phyloP scores from a whole-genome alignment of 2,888 invertebrate genomes.

The Tenthredo mesomela region DNA sequence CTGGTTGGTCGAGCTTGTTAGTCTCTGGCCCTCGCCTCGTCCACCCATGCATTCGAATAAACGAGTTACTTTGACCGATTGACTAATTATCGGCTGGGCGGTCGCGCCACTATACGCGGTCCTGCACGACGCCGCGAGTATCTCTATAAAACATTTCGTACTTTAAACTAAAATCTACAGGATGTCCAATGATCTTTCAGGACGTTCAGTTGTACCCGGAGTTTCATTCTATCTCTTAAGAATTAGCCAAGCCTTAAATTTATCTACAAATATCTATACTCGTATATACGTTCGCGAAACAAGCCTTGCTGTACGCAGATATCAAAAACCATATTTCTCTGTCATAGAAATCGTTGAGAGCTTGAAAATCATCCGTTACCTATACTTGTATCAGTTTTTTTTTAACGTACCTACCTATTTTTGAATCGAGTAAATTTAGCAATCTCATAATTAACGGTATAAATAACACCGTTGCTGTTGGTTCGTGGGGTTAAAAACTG shows the following conservation, averaged over 20 bases:
- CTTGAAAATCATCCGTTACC: not conserved
- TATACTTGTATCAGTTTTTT: slow-evolving; percentile 35
- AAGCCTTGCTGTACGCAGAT: not conserved
- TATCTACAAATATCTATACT: not conserved
- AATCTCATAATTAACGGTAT: not conserved
- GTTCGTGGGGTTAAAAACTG: slow-evolving; percentile 27
- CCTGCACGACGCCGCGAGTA: slow-evolving; percentile 56
- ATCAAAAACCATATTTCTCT: slow-evolving; percentile 18
- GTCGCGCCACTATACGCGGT: slow-evolving; percentile 56
- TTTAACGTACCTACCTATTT: slow-evolving; percentile 42
- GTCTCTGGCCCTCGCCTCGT: slow-evolving; percentile 52
- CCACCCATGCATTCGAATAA: slow-evolving; percentile 55
- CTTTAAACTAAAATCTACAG: slow-evolving; percentile 55
- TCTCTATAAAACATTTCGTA: slow-evolving; percentile 60
- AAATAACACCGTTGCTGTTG: not conserved
- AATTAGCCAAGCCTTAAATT: not conserved
- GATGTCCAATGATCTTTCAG: slow-evolving; percentile 53
- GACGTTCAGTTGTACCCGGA: not conserved
- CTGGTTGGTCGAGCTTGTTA: slow-evolving; percentile 61
- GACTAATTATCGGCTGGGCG: slow-evolving; percentile 67
- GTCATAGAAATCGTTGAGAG: not conserved
- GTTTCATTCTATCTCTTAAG: not conserved
- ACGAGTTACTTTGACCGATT: slow-evolving; percentile 65
- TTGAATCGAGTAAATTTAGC: slow-evolving; percentile 26
- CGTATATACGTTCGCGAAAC: not conserved